A percentile compares a stretch with the other conserved stretches of the same genome.
Evolutionary conservation across 2,113 vertebrate species (phyloP).

Genomic region (Sceloporus tristichus): DNA sequence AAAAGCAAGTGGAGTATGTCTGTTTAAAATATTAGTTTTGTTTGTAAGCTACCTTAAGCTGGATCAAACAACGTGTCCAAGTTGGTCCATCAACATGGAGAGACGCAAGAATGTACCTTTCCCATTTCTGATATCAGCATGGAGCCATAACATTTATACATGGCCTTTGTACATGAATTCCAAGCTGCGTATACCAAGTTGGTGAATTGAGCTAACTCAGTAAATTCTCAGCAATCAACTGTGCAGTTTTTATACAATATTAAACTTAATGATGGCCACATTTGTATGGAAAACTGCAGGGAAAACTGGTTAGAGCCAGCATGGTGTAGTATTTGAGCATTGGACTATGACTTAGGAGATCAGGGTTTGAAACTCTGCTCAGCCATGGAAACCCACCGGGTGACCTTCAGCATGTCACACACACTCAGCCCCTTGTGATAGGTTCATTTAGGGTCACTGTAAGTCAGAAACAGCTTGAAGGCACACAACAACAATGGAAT

Average conservation of each 20-base stretch:
- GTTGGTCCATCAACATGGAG: background rate
- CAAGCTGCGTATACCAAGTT: background rate
- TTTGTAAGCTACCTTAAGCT: background rate
- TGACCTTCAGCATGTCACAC: no score
- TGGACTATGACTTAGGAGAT: no score
- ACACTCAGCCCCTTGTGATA: no score
- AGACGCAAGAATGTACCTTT: background rate
- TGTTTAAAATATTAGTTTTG: background rate
- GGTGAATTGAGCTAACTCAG: background rate
- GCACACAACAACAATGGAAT: background rate
- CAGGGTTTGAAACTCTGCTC: no score
- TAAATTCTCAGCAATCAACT: background rate
- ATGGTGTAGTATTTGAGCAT: no score
- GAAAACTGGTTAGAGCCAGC: background rate
- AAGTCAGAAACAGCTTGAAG: no score
- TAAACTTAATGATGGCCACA: background rate
- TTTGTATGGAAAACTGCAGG: background rate
- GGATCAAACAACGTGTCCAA: background rate
- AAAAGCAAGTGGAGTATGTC: background rate
- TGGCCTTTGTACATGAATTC: background rate
- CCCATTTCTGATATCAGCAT: background rate
- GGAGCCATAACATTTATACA: background rate
- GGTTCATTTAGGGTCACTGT: no score
- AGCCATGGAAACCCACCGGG: no score
- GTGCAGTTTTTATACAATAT: background rate